Conservation (phyloP, 2,888 invertebrate genomes). For the Ornithoptera alexandrae region DNA sequence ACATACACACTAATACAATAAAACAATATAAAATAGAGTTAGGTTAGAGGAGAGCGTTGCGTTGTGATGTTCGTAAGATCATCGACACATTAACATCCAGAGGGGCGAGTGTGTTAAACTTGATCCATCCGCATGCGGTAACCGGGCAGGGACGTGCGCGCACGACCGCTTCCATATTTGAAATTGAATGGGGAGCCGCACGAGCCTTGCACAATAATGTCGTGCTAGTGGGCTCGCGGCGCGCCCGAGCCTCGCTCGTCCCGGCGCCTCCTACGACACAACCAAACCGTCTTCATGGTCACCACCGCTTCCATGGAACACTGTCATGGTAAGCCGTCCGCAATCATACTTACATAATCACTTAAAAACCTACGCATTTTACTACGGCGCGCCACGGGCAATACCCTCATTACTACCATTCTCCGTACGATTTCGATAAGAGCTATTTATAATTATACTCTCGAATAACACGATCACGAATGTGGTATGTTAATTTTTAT, state of each 20-base stretch:
- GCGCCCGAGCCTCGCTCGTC: conserved; percentile 42
- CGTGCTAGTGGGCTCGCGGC: conserved; percentile 50
- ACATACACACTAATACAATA: background rate
- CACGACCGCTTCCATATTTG: conserved; percentile 70
- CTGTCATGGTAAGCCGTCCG: conserved; percentile 37
- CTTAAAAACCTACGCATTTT: conserved; percentile 2
- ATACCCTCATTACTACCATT: conserved; percentile 14
- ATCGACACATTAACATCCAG: conserved; percentile 11
- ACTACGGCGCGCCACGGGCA: conserved; percentile 1
- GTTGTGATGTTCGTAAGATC: conserved; percentile 30
- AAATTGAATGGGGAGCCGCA: conserved; percentile 74
- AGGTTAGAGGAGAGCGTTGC: background rate
- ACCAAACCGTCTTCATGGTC: conserved; percentile 35
- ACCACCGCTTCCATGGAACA: conserved; percentile 41
- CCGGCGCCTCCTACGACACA: conserved; percentile 24
- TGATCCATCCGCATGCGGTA: conserved; percentile 54
- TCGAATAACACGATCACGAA: conserved; percentile 17
- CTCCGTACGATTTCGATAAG: conserved; percentile 15
- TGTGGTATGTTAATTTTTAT: conserved; percentile 28
- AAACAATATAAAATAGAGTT: background rate
- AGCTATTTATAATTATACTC: conserved; percentile 23
- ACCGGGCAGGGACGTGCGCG: conserved; percentile 64
- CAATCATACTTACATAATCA: conserved; percentile 1
- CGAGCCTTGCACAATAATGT: conserved; percentile 74
- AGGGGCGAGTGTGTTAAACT: conserved; percentile 36